These are phyloP conservation scores for Harpagifer antarcticus DNA, from an alignment of 2,797 vertebrate species.

Conservation along the genomic window DNA sequence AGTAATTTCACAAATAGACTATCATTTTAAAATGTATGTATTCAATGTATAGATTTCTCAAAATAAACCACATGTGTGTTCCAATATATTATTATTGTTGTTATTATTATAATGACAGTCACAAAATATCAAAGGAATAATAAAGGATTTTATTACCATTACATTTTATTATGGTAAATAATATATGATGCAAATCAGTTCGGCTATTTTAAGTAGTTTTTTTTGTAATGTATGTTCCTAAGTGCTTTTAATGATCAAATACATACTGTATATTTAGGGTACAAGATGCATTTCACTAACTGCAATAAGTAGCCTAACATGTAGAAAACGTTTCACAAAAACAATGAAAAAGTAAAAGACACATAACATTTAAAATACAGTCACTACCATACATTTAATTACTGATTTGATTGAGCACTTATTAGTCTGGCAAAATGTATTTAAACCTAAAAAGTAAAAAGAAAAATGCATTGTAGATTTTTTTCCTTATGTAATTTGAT, in stretches of 20 bases:
- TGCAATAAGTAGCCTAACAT: neutral
- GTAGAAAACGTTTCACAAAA: neutral
- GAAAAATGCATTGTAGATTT: neutral
- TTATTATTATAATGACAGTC: neutral
- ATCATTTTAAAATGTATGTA: neutral
- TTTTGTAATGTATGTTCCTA: neutral
- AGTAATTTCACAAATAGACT: neutral
- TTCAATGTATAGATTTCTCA: neutral
- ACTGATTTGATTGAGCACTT: no score
- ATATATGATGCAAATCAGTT: neutral
- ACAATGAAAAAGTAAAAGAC: neutral
- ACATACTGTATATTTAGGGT: neutral
- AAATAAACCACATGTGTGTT: no score
- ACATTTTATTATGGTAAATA: neutral
- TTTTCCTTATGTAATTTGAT: no score
- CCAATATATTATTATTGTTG: neutral
- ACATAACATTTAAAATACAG: no score
- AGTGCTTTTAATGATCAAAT: conserved; percentile 1
- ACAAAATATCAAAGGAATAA: conserved; percentile 6
- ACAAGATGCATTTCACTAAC: neutral
- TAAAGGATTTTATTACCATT: neutral
- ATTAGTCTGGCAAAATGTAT: no score
- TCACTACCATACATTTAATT: no score
- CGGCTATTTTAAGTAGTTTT: neutral
- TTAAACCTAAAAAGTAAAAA: neutral